A percentile compares a stretch with the other conserved stretches of the same genome.
Evolutionary conservation across 2,888 invertebrate genomes (phyloP).

Genomic region (Volucella inanis): DNA sequence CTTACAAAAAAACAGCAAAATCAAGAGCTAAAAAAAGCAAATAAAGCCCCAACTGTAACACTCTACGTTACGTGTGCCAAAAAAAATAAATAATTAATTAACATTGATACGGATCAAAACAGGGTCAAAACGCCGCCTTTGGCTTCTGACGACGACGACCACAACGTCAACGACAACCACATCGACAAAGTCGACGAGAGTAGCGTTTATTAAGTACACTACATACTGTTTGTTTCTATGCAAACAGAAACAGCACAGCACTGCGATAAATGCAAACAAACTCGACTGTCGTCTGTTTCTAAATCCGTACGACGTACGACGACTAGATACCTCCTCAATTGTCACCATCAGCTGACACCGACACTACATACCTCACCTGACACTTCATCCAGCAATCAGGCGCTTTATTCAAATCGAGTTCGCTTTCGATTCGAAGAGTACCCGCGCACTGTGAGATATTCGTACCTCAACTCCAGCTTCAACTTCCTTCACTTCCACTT

Average conservation of each 20-base stretch:
- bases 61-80: conserved; percentile 55
- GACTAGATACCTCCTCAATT: conserved; percentile 24
- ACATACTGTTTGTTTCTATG: conserved; percentile 49
- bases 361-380: conserved; percentile 15
- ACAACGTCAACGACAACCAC: not conserved
- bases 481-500: not conserved
- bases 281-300: conserved; percentile 5
- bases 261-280: conserved; percentile 31
- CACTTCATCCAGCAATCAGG: conserved; percentile 44
- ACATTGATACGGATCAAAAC: conserved; percentile 64
- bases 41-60: conserved; percentile 43
- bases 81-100: conserved; percentile 72
- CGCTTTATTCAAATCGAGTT: conserved; percentile 68
- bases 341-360: conserved; percentile 55
- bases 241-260: conserved; percentile 35
- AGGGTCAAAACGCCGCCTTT: conserved; percentile 63
- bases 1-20: not conserved
- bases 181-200: too few species aligned
- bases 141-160: conserved; percentile 24
- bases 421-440: conserved; percentile 64
- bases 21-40: conserved; percentile 19
- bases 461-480: not conserved
- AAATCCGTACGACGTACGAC: conserved; percentile 9
- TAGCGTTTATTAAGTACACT: not conserved
- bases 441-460: conserved; percentile 31